Conservation (phyloP, 35 echinoderm and acorn worm genomes). For the Apostichopus japonicus region DNA sequence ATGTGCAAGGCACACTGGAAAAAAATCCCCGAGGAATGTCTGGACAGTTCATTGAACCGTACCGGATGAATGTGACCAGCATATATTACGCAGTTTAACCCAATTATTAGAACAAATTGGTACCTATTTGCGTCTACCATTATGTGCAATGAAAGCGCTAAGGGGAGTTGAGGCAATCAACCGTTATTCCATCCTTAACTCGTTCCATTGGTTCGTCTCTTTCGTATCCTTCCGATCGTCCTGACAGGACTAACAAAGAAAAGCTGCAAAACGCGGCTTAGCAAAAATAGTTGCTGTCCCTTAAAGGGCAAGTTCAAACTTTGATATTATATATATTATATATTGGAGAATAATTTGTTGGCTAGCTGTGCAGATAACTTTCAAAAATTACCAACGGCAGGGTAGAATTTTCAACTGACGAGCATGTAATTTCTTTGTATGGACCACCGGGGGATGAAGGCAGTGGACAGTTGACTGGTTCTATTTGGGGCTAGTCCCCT, state of each 20-base stretch:
- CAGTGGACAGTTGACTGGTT: too few species aligned
- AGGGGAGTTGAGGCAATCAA: neutral
- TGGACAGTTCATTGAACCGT: neutral
- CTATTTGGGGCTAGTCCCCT: too few species aligned
- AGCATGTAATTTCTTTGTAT: too few species aligned
- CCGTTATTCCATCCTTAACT: neutral
- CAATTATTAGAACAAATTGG: constrained; percentile 2
- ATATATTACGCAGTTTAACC: constrained; percentile 3
- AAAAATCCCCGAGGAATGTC: neutral
- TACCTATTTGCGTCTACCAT: neutral
- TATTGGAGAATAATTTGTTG: too few species aligned
- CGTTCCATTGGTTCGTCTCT: neutral
- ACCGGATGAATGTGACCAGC: neutral
- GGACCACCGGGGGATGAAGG: too few species aligned
- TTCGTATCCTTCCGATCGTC: neutral
- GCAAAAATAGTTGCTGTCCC: neutral
- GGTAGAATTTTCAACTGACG: too few species aligned
- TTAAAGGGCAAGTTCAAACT: constrained; percentile 5
- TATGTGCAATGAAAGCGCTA: neutral
- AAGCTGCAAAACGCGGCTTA: neutral
- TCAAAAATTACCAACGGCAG: too few species aligned
- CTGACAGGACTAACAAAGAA: neutral
- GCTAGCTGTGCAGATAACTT: too few species aligned
- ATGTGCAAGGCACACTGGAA: too few species aligned
- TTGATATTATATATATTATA: too few species aligned